Evolutionary conservation across 2,888 invertebrate genomes (phyloP), one percentile per base, ranked within the genome.

Genomic region (Plutella xylostella): DNA sequence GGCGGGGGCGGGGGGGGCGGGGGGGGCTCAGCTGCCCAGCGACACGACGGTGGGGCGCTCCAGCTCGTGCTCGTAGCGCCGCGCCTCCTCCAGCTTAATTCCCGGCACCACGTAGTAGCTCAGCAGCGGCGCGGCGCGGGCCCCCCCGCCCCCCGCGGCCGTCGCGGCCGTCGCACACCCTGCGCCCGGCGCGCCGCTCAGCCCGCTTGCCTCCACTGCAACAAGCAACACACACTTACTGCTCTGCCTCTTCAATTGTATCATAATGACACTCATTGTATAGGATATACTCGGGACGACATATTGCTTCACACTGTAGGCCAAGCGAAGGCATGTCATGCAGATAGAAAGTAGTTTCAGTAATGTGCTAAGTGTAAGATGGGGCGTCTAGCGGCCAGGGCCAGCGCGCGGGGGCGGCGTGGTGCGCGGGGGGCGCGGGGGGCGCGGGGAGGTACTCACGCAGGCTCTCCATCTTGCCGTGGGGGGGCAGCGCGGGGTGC

Each of bases 1-100:
- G 20, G 17, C 12, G 15, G 30, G 9, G 21, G 31, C 31, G 15
- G 37, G 49, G 40, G 45, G 42, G 44, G 15, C 34, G 50, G 42
- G 45, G 42, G 45, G 56, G 48, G 76, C 65, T 77, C 74, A 79
- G 70, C 79, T 78, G 63, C 74, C 77, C 61, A 85, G 64, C 48
- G 86, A 85, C 22, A 86, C 86, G 47, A 85, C 86, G 46, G 85
- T 80, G 51, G 85, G 77, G 47, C 86, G 77, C 20, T 86, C n/a
- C 86, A 45, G 31, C 18, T 7, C 18, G 19, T 12, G 58, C 53
- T 55, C 55, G 56, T 58, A 61, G 54, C 61, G 61, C 55, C 62
- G 51, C 46, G 65, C 57, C 60, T 72, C 72, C 66, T 79, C 79
- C 61, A 65, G 56, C 69, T 80, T 78, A 44, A 77, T 55, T 51